Base-by-base conservation (phyloP, 2,113 vertebrate species). In the Potamarius usumacintae region DNA sequence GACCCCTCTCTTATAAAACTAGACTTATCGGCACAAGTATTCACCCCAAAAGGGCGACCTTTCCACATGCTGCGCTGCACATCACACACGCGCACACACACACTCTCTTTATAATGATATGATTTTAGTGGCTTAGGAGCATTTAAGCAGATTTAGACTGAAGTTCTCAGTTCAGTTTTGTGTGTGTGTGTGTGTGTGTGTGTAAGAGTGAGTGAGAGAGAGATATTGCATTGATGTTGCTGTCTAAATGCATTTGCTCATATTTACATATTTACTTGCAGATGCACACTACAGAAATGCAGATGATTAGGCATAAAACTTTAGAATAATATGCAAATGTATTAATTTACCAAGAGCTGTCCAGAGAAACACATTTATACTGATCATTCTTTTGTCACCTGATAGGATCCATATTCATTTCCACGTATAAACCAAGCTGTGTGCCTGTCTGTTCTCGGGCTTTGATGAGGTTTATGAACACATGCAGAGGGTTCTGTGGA, bases 101-200 rank as follows among this genome's bases (percentile, higher is more conserved):
- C 34, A 42, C 34, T 42, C 2, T 42, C 42, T 42, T 42, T 42
- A 42, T 42, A 42, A 42, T 42, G 42, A 42, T 42, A 92, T 93
- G 76, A 90, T 85, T 91, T 60, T 74, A 92, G 92, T 85, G 85
- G 92, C 91, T 94, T 91, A 88, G 82, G 91, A 91, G 88, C 20
- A 30, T 92, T 94, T 95, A 95, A 95, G 93, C 88, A 94, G 94
- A 94, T 95, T 94, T 92, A 82, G 60, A 82, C 90, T 92, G 92
- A 94, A 92, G 93, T 94, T 94, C 93, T 90, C 12, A 34, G 42
- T 42, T 42, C 42, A 88, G 77, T 5, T 77, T 81, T 88, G 87
- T 86, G 83, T 77, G 84, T 80, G 82, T 79, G 34, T 65, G 86
- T 83, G 18, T 71, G 85, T 74, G 67, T 83, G 71, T 83, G 76